These are phyloP conservation scores for Aspidiotus destructor DNA, from an alignment of 2,888 invertebrate species.

Conservation along the genomic window DNA sequence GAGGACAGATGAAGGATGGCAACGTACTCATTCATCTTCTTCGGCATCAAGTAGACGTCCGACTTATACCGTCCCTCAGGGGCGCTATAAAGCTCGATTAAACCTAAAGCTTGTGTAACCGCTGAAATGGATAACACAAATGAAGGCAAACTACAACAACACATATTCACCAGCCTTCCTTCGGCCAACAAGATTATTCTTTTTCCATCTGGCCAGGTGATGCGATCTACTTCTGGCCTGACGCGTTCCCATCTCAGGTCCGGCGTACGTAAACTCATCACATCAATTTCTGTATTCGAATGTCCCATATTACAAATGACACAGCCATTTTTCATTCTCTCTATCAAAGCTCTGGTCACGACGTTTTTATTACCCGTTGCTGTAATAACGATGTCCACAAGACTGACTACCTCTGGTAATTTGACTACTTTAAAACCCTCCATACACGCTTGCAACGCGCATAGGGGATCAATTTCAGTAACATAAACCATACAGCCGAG, in stretches of 20 bases:
- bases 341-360: slow-evolving; percentile 89
- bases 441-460: slow-evolving; percentile 95
- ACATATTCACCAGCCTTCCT: slow-evolving; percentile 88
- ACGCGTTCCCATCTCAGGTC: slow-evolving; percentile 96
- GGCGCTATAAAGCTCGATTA: slow-evolving; percentile 94
- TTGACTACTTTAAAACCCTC: slow-evolving; percentile 93
- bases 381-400: slow-evolving; percentile 90
- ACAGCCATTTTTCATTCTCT: slow-evolving; percentile 91
- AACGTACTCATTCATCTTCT: slow-evolving; percentile 99
- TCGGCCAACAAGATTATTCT: slow-evolving; percentile 86
- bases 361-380: slow-evolving; percentile 97
- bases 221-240: slow-evolving; percentile 93
- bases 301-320: slow-evolving; percentile 96
- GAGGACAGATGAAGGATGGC: slow-evolving; percentile 92
- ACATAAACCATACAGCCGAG: slow-evolving; percentile 85
- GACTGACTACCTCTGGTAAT: slow-evolving; percentile 80
- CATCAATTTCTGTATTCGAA: slow-evolving; percentile 92
- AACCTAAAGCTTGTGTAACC: slow-evolving; percentile 81
- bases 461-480: slow-evolving; percentile 96
- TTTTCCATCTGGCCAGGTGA: slow-evolving; percentile 96
- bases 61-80: slow-evolving; percentile 89
- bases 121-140: slow-evolving; percentile 97
- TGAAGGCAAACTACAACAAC: slow-evolving; percentile 93
- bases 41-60: slow-evolving; percentile 93
- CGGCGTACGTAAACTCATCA: slow-evolving; percentile 75